Conservation (phyloP, 1,140 invertebrate genomes). For the Lithobius niger region DNA sequence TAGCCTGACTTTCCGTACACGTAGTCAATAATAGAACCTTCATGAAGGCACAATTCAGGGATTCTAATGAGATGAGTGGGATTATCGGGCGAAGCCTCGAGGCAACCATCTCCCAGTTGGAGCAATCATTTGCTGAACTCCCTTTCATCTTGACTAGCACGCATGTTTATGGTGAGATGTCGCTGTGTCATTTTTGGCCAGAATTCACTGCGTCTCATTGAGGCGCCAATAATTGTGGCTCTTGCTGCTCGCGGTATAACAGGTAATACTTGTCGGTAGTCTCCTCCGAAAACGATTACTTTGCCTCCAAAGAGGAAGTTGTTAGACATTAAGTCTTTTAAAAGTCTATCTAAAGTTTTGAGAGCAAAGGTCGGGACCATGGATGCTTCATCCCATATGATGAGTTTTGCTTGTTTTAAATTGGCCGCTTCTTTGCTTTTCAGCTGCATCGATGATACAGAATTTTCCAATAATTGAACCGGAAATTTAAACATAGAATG, state of each 20-base stretch:
- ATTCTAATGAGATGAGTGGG: background rate
- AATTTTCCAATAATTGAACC: background rate
- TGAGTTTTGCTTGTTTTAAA: background rate
- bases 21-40: background rate
- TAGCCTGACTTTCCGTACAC: too few species aligned
- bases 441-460: background rate
- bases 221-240: background rate
- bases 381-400: background rate
- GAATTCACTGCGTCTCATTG: background rate
- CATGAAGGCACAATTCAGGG: background rate
- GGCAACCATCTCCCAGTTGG: background rate
- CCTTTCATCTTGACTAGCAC: background rate
- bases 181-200: background rate
- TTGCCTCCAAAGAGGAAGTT: background rate
- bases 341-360: background rate
- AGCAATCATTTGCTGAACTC: background rate
- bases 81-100: background rate
- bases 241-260: background rate
- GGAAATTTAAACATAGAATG: background rate
- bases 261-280: background rate
- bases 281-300: background rate
- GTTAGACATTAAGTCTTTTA: background rate
- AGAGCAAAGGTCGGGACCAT: background rate
- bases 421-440: background rate
- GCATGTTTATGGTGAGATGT: background rate